Evolutionary conservation across 2,113 vertebrate genomes (phyloP).

Genomic region (Camelus bactrianus): DNA sequence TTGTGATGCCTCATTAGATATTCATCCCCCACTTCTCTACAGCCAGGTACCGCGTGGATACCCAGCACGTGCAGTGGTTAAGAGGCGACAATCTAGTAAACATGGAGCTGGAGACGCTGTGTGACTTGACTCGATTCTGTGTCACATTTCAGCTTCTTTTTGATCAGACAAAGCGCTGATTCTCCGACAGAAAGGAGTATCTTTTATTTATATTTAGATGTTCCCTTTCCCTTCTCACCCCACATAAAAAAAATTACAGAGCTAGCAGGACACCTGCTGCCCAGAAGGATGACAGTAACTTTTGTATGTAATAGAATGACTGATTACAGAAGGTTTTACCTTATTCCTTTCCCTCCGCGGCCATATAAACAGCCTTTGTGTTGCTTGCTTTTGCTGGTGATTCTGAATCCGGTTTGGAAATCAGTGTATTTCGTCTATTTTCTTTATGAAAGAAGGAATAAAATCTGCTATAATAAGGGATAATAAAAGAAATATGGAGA

Average conservation of each 20-base stretch:
- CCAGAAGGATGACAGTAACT: neutral
- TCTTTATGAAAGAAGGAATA: conserved; percentile 33
- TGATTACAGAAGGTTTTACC: neutral
- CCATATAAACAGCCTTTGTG: neutral
- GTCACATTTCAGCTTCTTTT: neutral
- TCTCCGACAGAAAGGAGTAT: neutral
- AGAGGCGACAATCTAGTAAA: neutral
- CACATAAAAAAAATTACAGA: neutral
- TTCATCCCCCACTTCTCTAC: neutral
- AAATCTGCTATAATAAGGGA: neutral
- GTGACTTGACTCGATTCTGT: neutral
- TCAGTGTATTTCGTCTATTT: neutral
- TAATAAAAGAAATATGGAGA: neutral
- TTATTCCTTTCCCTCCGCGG: neutral
- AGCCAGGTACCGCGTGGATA: neutral
- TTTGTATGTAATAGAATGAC: neutral
- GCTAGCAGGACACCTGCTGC: neutral
- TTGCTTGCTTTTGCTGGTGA: neutral
- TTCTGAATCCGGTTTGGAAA: conserved; percentile 36
- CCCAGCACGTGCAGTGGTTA: neutral
- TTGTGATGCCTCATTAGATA: neutral
- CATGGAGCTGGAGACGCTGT: neutral
- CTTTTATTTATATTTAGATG: neutral
- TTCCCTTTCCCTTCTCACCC: neutral
- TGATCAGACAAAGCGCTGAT: neutral